These are phyloP conservation scores for Marcusenius ussheri DNA, from an alignment of 2,113 vertebrate genomes.

Conservation along the genomic window DNA sequence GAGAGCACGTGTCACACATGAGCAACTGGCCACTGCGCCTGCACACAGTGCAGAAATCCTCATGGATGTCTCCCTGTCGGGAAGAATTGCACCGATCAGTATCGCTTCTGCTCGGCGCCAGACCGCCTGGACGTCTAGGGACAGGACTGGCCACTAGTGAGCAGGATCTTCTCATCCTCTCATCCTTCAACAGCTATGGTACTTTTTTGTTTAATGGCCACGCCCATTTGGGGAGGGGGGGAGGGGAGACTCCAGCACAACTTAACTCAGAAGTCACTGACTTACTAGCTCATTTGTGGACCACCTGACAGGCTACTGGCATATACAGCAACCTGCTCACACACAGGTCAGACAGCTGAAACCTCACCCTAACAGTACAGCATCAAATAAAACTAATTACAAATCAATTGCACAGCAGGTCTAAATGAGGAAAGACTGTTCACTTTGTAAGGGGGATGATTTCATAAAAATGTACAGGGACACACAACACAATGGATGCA, in stretches of 20 bases:
- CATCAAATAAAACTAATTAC: background rate
- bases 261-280: background rate
- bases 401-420: background rate
- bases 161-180: background rate
- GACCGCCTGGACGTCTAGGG: constrained; percentile 16
- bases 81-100: constrained; percentile 44
- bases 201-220: background rate
- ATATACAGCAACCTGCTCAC: background rate
- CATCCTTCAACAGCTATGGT: background rate
- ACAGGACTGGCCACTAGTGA: background rate
- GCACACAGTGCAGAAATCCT: constrained; percentile 82
- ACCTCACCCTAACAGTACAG: background rate
- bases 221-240: background rate
- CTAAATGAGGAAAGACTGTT: constrained; percentile 19
- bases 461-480: constrained; percentile 26
- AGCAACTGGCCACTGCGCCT: constrained; percentile 78
- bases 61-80: constrained; percentile 76
- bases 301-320: background rate
- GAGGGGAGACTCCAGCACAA: background rate
- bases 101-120: constrained; percentile 18
- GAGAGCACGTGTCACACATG: constrained; percentile 83
- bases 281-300: background rate
- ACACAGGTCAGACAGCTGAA: background rate
- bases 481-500: constrained; percentile 17
- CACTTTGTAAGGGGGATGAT: constrained; percentile 32